phyloP scores from a whole-genome alignment of 2,113 vertebrate species.

The Neogobius melanostomus region DNA sequence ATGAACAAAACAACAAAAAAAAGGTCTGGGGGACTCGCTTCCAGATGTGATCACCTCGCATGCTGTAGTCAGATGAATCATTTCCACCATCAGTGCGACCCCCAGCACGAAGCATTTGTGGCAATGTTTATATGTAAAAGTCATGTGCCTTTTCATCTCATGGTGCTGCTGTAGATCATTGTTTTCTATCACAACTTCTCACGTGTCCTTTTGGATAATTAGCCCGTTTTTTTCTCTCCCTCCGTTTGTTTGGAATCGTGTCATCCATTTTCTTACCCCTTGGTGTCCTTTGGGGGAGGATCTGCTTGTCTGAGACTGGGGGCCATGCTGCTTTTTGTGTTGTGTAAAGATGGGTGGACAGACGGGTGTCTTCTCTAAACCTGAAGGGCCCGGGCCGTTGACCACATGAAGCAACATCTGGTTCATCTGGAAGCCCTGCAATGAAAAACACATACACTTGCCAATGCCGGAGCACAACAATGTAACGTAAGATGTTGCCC shows the following conservation, averaged over 20 bases:
- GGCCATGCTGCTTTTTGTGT: slow-evolving; percentile 7
- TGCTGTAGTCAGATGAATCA: slow-evolving; percentile 42
- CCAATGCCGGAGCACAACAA: slow-evolving; percentile 18
- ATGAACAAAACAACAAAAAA: slow-evolving; percentile 10
- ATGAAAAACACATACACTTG: slow-evolving; percentile 12
- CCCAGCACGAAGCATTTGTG: slow-evolving; percentile 14
- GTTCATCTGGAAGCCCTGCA: slow-evolving; percentile 31
- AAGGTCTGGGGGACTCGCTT: slow-evolving; percentile 16
- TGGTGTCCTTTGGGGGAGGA: not conserved
- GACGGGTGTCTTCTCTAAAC: slow-evolving; percentile 30
- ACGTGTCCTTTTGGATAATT: slow-evolving; percentile 11
- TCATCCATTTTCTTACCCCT: slow-evolving; percentile 14
- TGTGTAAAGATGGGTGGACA: slow-evolving; percentile 23
- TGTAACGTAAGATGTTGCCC: not conserved
- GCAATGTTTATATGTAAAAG: slow-evolving; percentile 26
- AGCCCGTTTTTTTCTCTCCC: slow-evolving; percentile 1
- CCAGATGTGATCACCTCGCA: slow-evolving; percentile 60
- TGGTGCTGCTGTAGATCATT: slow-evolving; percentile 9
- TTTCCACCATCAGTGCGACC: slow-evolving; percentile 43
- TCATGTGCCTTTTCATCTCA: slow-evolving; percentile 41
- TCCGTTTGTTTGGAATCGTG: slow-evolving; percentile 12
- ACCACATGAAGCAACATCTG: slow-evolving; percentile 56
- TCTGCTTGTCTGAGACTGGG: slow-evolving; percentile 1
- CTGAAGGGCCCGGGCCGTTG: slow-evolving; percentile 19
- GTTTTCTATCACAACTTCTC: slow-evolving; percentile 21